Percentiles rank a stretch among this genome's conserved stretches.
These are phyloP conservation scores for Zonitis immaculata DNA, from an alignment of 2,888 invertebrate genomes.

Conservation along the genomic window DNA sequence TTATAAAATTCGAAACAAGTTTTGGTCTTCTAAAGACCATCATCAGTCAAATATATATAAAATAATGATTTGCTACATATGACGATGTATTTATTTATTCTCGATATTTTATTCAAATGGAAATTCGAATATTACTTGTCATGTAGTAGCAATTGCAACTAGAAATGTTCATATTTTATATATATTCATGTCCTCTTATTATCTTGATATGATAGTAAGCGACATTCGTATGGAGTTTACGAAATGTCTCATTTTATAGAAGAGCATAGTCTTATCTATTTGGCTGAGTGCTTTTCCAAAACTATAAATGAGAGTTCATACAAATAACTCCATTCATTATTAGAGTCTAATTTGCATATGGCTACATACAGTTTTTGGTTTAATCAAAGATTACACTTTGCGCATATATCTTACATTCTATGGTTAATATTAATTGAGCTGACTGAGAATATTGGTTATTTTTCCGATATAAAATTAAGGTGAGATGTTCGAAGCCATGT, in stretches of 20 bases:
- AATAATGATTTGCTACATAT: too few relatives aligned
- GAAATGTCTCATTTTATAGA: not conserved
- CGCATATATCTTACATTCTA: too few relatives aligned
- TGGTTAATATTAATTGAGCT: slow-evolving; percentile 10
- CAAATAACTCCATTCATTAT: not conserved
- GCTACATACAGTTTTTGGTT: not conserved
- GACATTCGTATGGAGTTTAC: not conserved
- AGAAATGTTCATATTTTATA: not conserved
- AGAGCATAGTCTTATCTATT: not conserved
- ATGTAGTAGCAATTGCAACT: too few relatives aligned
- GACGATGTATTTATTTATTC: not conserved
- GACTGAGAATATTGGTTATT: slow-evolving; percentile 12
- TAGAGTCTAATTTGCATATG: not conserved
- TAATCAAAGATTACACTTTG: too few relatives aligned
- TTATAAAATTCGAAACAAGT: too few relatives aligned
- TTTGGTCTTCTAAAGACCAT: too few relatives aligned
- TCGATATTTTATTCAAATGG: not conserved
- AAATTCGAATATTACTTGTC: not conserved
- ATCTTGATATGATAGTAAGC: not conserved
- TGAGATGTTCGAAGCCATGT: slow-evolving; percentile 27
- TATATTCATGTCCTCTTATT: not conserved
- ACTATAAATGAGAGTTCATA: not conserved
- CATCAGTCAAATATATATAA: too few relatives aligned
- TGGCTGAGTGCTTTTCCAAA: not conserved
- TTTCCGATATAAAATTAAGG: too few relatives aligned